Conservation (phyloP, 2,113 vertebrate species). For the Fukomys damarensis region DNA sequence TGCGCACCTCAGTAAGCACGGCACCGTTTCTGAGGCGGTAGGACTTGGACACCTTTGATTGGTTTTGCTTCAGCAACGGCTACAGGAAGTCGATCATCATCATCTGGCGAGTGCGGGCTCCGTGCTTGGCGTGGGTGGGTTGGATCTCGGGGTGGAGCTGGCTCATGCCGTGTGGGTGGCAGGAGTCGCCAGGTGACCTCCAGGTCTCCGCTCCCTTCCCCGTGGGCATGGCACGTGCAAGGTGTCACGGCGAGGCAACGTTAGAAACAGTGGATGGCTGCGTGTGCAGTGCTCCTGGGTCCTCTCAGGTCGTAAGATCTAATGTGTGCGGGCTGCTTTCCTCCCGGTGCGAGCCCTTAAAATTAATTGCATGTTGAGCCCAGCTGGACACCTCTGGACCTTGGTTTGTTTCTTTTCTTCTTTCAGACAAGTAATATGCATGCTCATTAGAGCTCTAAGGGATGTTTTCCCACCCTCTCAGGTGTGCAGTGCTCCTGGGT, state of each 20-base stretch:
- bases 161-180: background rate
- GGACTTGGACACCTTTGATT: constrained; percentile 28
- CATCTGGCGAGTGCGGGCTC: background rate
- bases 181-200: background rate
- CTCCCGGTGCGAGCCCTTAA: background rate
- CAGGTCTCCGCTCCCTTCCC: background rate
- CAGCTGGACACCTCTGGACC: background rate
- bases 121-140: background rate
- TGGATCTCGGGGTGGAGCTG: background rate
- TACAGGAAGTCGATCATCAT: background rate
- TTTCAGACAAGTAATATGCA: background rate
- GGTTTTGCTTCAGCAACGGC: background rate
- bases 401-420: background rate
- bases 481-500: background rate
- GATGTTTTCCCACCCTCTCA: background rate
- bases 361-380: background rate
- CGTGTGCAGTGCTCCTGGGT: background rate
- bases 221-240: background rate
- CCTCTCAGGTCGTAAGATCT: too few relatives aligned
- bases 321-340: background rate
- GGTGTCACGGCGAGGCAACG: background rate
- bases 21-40: background rate
- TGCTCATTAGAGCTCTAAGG: background rate
- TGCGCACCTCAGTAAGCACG: background rate
- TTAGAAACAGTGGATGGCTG: background rate